Evolutionary conservation across 92 coral and sea anemone genomes (phyloP).

Genomic region (Phymanthus crucifer): DNA sequence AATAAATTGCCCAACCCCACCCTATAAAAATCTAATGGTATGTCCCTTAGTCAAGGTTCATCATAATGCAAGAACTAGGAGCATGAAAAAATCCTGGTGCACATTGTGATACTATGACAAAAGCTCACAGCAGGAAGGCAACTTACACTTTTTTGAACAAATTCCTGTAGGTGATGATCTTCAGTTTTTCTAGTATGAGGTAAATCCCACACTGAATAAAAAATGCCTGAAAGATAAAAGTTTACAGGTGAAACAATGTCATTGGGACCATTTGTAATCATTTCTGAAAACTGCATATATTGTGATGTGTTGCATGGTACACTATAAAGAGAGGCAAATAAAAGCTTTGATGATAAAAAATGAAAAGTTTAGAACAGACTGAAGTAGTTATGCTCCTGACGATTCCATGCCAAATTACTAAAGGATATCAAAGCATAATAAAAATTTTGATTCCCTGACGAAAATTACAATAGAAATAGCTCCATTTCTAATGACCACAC

Average conservation of each 20-base stretch:
- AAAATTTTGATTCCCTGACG: neutral
- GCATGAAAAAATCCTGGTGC: too few relatives aligned
- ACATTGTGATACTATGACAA: neutral
- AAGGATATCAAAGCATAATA: neutral
- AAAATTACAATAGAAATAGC: neutral
- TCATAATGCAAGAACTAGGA: neutral
- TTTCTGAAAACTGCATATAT: too few relatives aligned
- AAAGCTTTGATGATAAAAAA: too few relatives aligned
- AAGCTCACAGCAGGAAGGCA: neutral
- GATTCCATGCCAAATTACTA: neutral
- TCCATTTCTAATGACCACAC: neutral
- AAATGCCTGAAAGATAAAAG: conserved; percentile 62
- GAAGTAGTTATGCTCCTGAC: neutral
- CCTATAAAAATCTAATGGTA: too few relatives aligned
- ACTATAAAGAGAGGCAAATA: too few relatives aligned
- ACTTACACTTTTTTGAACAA: conserved; percentile 99
- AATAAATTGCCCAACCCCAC: too few relatives aligned
- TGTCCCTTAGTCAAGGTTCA: too few relatives aligned
- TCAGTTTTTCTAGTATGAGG: conserved; percentile 91
- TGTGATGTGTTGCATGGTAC: too few relatives aligned
- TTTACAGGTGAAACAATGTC: neutral
- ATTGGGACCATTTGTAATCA: too few relatives aligned
- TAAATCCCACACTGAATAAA: conserved; percentile 93
- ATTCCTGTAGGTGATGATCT: conserved; percentile 95
- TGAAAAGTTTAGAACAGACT: too few relatives aligned